phyloP scores from a whole-genome alignment of 2,888 invertebrate species.

The Sicus ferrugineus region DNA sequence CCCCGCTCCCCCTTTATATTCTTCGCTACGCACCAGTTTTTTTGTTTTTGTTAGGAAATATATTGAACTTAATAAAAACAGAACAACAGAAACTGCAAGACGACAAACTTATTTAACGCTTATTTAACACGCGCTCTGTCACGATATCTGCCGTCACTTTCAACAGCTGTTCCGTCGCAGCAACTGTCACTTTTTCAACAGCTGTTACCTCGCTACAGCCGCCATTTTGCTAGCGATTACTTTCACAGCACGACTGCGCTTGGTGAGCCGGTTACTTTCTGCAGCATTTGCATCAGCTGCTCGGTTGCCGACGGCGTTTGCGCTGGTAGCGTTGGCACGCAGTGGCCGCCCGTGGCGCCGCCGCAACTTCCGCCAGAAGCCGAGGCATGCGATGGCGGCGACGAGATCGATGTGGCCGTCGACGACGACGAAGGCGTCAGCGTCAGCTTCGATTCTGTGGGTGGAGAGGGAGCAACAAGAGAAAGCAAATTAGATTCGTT shows the following conservation, averaged over 20 bases:
- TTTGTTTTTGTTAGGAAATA: no score
- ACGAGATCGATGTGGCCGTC: conserved; percentile 55
- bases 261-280: conserved; percentile 55
- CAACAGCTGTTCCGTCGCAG: not conserved
- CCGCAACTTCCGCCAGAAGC: conserved; percentile 37
- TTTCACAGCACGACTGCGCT: conserved; percentile 46
- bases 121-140: not conserved
- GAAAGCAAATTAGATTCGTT: conserved; percentile 64
- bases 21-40: no score
- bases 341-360: conserved; percentile 31
- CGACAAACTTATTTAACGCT: no score
- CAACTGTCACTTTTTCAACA: not conserved
- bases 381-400: conserved; percentile 51
- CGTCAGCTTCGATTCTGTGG: conserved; percentile 60
- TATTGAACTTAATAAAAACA: no score
- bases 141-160: not conserved
- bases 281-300: conserved; percentile 62
- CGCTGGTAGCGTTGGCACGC: conserved; percentile 24
- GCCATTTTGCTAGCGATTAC: not conserved
- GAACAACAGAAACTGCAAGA: no score
- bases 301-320: conserved; percentile 59
- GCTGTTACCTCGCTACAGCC: not conserved
- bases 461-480: conserved; percentile 57
- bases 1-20: not conserved
- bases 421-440: conserved; percentile 49